Evolutionary conservation across 2,113 vertebrate genomes (phyloP).

Genomic region (Pycnonotus jocosus): DNA sequence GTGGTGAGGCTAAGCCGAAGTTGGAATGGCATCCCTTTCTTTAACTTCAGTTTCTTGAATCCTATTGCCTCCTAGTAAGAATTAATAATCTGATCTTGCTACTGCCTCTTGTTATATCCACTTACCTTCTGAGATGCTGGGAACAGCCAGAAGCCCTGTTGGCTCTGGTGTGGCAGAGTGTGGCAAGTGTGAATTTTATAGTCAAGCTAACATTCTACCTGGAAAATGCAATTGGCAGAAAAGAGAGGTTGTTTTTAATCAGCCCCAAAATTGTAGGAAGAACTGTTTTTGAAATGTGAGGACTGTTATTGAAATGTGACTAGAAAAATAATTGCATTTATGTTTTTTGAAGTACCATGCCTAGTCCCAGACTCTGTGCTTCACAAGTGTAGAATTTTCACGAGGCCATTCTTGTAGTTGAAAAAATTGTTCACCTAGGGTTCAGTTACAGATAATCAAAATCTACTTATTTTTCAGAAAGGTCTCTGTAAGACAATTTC

Average conservation of each 20-base stretch:
- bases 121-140: background rate
- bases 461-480: background rate
- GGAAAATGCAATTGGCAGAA: background rate
- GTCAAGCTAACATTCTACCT: background rate
- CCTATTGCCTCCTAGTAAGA: background rate
- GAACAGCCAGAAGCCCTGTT: background rate
- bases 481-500: background rate
- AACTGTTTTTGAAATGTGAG: background rate
- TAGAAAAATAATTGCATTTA: constrained; percentile 5
- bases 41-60: background rate
- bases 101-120: background rate
- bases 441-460: background rate
- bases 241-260: background rate
- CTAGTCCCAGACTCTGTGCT: background rate
- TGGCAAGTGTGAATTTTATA: background rate
- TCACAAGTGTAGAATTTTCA: background rate
- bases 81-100: background rate
- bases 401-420: background rate
- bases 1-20: background rate
- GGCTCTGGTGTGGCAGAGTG: background rate
- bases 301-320: background rate
- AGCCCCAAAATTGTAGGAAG: background rate
- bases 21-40: background rate
- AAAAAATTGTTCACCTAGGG: background rate
- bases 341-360: background rate